Evolutionary conservation across 2,888 invertebrate species (phyloP).

Genomic region (Hypolimnas misippus): DNA sequence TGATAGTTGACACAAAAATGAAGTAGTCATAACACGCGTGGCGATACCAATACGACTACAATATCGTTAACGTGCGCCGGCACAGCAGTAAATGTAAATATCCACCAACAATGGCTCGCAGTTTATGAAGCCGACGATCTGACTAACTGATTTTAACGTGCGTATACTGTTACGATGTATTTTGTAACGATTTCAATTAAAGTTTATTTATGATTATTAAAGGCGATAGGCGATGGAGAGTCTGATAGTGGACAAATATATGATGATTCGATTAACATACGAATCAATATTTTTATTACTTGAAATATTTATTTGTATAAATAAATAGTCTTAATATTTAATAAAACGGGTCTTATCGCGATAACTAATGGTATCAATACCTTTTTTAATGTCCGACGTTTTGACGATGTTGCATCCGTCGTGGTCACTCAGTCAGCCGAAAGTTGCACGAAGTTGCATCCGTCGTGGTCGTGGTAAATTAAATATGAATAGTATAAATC

Average conservation of each 20-base stretch:
- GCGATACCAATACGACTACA: neutral
- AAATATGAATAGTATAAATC: too few relatives aligned
- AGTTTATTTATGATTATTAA: neutral
- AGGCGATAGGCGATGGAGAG: neutral
- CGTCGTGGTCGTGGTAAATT: too few relatives aligned
- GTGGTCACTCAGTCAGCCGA: too few relatives aligned
- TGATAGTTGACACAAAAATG: conserved; percentile 21
- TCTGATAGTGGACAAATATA: neutral
- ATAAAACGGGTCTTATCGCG: too few relatives aligned
- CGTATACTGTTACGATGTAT: conserved; percentile 6
- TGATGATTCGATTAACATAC: too few relatives aligned
- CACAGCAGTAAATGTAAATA: conserved; percentile 21
- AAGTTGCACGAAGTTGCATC: too few relatives aligned
- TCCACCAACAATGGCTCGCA: conserved; percentile 17
- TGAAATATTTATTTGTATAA: too few relatives aligned
- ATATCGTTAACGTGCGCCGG: conserved; percentile 20
- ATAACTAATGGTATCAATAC: too few relatives aligned
- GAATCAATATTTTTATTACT: too few relatives aligned
- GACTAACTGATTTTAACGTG: conserved; percentile 28
- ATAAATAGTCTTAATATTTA: too few relatives aligned
- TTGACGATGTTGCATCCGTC: too few relatives aligned
- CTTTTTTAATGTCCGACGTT: too few relatives aligned
- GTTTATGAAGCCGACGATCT: conserved; percentile 20
- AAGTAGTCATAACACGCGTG: conserved; percentile 20
- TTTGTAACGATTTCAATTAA: conserved; percentile 11